A percentile compares a stretch with the other conserved stretches of the same genome.
These are phyloP conservation scores for Parambassis ranga DNA, from an alignment of 2,797 vertebrate genomes.

Conservation along the genomic window DNA sequence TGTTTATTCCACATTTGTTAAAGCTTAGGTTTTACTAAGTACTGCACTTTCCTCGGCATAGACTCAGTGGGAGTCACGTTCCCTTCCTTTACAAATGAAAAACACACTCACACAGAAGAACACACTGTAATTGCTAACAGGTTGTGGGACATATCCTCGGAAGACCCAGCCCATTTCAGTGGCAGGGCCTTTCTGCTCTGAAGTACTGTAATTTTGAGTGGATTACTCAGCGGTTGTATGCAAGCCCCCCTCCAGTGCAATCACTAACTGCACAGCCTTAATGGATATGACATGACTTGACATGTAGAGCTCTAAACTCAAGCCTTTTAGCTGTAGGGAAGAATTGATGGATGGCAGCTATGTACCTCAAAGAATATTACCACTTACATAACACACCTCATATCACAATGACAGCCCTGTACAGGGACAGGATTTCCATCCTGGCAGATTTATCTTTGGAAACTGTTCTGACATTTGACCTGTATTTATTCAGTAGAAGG, in stretches of 20 bases:
- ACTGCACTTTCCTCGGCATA: neutral
- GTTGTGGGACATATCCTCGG: slow-evolving; percentile 17
- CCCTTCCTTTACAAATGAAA: neutral
- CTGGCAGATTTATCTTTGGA: slow-evolving; percentile 34
- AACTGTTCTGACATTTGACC: slow-evolving; percentile 31
- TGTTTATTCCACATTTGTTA: slow-evolving; percentile 1
- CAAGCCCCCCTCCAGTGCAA: slow-evolving; percentile 17
- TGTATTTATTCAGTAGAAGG: slow-evolving; percentile 12
- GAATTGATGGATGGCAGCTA: slow-evolving; percentile 21
- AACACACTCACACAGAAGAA: neutral
- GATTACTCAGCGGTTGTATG: slow-evolving; percentile 21
- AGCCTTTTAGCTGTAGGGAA: neutral
- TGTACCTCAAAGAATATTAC: slow-evolving; percentile 7
- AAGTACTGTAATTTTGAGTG: slow-evolving; percentile 38
- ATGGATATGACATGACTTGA: slow-evolving; percentile 28
- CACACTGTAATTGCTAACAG: slow-evolving; percentile 31
- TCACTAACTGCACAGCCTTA: neutral
- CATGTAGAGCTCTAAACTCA: slow-evolving; percentile 2
- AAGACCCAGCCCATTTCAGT: slow-evolving; percentile 15
- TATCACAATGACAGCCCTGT: slow-evolving; percentile 32
- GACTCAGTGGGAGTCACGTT: slow-evolving; percentile 2
- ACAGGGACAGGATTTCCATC: slow-evolving; percentile 5
- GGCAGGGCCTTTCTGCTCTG: slow-evolving; percentile 2
- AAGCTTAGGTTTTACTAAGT: neutral
- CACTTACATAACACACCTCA: slow-evolving; percentile 10